Evolutionary conservation across 2,113 vertebrate species (phyloP).

Genomic region (Xenopus laevis): DNA sequence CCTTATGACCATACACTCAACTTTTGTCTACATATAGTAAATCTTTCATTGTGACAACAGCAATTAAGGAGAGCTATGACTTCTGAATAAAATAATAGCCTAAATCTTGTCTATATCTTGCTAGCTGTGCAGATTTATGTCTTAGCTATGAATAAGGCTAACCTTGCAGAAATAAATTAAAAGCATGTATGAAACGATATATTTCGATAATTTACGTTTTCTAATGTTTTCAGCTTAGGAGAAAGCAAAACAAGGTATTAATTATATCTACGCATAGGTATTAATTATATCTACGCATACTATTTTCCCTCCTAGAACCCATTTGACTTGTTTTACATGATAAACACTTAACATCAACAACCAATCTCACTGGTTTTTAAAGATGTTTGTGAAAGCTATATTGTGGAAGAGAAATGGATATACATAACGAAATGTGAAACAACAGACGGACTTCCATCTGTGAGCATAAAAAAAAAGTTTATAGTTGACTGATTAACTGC

Average conservation of each 20-base stretch:
- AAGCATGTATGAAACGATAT: conserved; percentile 15
- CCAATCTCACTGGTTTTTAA: conserved; percentile 26
- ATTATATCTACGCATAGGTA: too few relatives aligned
- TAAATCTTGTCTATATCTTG: conserved; percentile 19
- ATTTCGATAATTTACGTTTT: conserved; percentile 41
- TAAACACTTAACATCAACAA: conserved; percentile 15
- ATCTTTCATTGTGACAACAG: conserved; percentile 42
- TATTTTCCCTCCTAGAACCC: too few relatives aligned
- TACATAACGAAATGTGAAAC: conserved; percentile 24
- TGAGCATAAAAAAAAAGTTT: conserved; percentile 36
- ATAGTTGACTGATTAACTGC: conserved; percentile 37
- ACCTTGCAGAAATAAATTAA: conserved; percentile 31
- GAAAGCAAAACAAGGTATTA: too few relatives aligned
- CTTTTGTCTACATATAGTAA: conserved; percentile 50
- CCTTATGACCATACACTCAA: conserved; percentile 35
- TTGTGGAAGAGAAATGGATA: conserved; percentile 27
- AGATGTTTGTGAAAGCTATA: conserved; percentile 40
- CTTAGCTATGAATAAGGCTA: conserved; percentile 47
- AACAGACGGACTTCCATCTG: conserved; percentile 38
- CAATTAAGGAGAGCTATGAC: conserved; percentile 50
- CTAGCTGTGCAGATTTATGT: conserved; percentile 18
- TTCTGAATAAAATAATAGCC: conserved; percentile 34
- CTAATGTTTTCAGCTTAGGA: background rate
- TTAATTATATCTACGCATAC: too few relatives aligned
- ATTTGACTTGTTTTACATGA: conserved; percentile 20